Percentiles rank a stretch among this genome's conserved stretches.
Conservation (phyloP, 1,140 invertebrate species). For the Ylistrum balloti region DNA sequence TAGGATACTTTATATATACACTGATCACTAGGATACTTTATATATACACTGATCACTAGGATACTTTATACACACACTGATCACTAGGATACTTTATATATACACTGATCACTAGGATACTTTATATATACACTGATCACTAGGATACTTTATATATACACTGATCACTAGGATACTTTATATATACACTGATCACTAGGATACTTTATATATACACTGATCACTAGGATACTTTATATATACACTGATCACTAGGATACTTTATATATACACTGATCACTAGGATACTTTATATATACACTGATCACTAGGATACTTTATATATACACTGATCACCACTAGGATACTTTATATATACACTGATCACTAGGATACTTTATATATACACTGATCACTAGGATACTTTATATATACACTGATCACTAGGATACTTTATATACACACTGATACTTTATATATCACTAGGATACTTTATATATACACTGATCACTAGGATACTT, state of each 20-base stretch:
- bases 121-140: neutral
- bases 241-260: neutral
- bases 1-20: too few relatives aligned
- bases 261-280: neutral
- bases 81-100: neutral
- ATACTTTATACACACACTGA: too few relatives aligned
- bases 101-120: neutral
- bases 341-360: neutral
- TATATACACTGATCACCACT: neutral
- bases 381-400: neutral
- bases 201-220: neutral
- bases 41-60: too few relatives aligned
- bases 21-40: too few relatives aligned
- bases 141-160: neutral
- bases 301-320: neutral
- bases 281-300: neutral
- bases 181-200: neutral
- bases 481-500: neutral
- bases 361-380: neutral
- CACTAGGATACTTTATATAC: neutral
- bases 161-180: neutral
- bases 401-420: neutral
- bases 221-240: neutral
- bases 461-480: neutral
- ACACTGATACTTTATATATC: neutral